phyloP scores from a whole-genome alignment of 1,140 invertebrate species.

The Aethina tumida region DNA sequence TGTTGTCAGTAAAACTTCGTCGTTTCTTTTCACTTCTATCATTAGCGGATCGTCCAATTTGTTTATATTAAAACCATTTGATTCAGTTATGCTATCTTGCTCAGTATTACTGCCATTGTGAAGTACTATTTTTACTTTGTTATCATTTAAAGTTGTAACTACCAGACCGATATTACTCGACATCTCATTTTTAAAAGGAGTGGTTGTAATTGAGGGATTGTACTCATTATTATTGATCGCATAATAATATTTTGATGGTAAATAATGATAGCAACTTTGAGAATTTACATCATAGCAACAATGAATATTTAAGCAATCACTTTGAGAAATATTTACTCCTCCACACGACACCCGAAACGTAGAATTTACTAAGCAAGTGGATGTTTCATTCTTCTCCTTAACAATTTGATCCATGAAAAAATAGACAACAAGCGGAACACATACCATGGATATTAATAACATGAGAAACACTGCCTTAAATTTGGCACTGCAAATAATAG shows the following conservation, averaged over 20 bases:
- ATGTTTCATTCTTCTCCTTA: neutral
- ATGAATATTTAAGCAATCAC: constrained; percentile 16
- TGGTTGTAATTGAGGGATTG: constrained; percentile 1
- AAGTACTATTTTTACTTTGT: constrained; percentile 10
- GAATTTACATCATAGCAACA: constrained; percentile 27
- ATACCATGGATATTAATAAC: no score
- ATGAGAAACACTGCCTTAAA: no score
- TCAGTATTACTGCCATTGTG: constrained; percentile 2
- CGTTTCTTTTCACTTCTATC: constrained; percentile 16
- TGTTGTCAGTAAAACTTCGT: constrained; percentile 30
- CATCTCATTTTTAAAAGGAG: constrained; percentile 6
- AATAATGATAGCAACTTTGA: constrained; percentile 24
- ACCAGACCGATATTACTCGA: constrained; percentile 5
- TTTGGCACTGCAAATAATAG: no score
- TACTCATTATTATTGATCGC: constrained; percentile 4
- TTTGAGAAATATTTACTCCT: constrained; percentile 12
- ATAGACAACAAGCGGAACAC: no score
- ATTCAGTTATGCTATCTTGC: neutral
- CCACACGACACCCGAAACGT: constrained; percentile 26
- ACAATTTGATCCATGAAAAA: constrained; percentile 13
- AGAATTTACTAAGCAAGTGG: constrained; percentile 18
- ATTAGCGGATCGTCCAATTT: constrained; percentile 5
- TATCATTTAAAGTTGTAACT: constrained; percentile 8
- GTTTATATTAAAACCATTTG: neutral
- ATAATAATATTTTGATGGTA: constrained; percentile 25